These are phyloP conservation scores for Mythimna ferrago DNA, from an alignment of 2,888 invertebrate species.

Conservation along the genomic window DNA sequence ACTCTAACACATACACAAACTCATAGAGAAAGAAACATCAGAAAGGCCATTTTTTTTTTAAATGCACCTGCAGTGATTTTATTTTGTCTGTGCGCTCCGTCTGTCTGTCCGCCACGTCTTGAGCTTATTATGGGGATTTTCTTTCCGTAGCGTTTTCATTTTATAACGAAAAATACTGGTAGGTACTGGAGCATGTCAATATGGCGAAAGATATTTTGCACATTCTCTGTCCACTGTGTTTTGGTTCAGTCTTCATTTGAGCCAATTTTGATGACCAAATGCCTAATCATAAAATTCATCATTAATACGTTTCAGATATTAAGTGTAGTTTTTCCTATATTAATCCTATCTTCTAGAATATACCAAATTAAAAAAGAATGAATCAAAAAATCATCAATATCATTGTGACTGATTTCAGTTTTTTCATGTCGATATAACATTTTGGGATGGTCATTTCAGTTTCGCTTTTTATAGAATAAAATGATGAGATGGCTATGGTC, in stretches of 20 bases:
- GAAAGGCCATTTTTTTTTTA: slow-evolving; percentile 3
- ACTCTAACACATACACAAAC: neutral
- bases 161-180: slow-evolving; percentile 5
- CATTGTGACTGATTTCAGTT: no score
- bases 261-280: neutral
- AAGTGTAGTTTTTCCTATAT: no score
- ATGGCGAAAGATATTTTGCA: neutral
- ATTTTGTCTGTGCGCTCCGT: slow-evolving; percentile 33
- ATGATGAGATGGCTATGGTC: neutral
- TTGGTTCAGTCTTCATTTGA: neutral
- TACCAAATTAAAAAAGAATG: neutral
- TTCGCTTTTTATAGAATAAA: neutral
- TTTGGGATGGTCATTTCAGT: neutral
- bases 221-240: neutral
- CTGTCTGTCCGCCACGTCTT: slow-evolving; percentile 5
- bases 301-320: no score
- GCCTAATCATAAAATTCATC: no score
- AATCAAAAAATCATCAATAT: no score
- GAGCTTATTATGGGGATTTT: slow-evolving; percentile 28
- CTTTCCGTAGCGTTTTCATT: slow-evolving; percentile 14
- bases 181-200: neutral
- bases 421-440: no score
- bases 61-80: slow-evolving; percentile 32
- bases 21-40: neutral
- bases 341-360: neutral